Conservation (phyloP, 2,797 vertebrate species). For the Lepus townsendii region DNA sequence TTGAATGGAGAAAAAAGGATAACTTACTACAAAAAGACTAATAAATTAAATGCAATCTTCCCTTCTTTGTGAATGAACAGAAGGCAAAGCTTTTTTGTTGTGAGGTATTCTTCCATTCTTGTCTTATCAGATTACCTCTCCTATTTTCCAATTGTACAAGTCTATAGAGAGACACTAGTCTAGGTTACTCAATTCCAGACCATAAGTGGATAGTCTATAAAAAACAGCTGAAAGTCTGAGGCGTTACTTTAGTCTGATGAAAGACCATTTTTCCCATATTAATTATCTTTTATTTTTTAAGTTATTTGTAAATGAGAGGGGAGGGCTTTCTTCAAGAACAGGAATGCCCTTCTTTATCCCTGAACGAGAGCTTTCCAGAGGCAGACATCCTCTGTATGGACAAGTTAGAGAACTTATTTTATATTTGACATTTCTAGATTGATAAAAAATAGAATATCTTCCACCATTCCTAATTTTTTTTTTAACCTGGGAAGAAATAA, state of each 20-base stretch:
- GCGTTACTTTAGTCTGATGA: background rate
- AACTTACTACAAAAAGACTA: background rate
- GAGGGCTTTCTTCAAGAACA: background rate
- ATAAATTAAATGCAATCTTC: conserved; percentile 40
- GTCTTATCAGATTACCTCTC: background rate
- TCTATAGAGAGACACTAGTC: background rate
- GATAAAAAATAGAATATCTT: conserved; percentile 2
- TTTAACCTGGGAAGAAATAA: background rate
- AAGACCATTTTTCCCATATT: background rate
- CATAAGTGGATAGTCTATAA: background rate
- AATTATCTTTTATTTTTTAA: conserved; percentile 47
- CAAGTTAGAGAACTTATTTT: background rate
- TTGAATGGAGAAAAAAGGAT: background rate
- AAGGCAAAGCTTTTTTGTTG: background rate
- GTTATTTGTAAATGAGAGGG: conserved; percentile 42
- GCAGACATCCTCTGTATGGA: background rate
- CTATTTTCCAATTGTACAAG: background rate
- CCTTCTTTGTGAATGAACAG: background rate
- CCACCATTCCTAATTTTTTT: background rate
- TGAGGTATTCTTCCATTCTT: background rate
- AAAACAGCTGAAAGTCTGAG: background rate
- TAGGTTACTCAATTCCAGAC: background rate
- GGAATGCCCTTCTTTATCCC: conserved; percentile 6
- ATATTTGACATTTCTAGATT: conserved; percentile 46
- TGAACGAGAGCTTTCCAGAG: background rate